Percentiles rank a stretch among this genome's conserved stretches.
phyloP scores from a whole-genome alignment of 2,113 vertebrate species.

The Nanorana parkeri region DNA sequence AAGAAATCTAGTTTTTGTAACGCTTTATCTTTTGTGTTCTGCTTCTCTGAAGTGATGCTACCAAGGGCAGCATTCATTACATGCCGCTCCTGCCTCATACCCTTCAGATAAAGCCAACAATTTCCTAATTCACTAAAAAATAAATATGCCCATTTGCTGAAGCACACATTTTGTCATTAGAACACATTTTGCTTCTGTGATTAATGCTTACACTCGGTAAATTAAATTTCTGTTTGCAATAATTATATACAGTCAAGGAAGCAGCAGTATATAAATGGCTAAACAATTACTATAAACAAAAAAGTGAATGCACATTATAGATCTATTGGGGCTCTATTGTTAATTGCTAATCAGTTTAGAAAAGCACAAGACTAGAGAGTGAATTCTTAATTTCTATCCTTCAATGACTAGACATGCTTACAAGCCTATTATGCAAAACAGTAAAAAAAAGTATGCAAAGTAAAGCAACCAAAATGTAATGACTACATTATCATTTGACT shows the following conservation, averaged over 20 bases:
- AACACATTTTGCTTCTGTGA: constrained; percentile 10
- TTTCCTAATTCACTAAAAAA: constrained; percentile 6
- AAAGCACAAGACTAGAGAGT: no score
- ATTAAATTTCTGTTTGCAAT: constrained; percentile 50
- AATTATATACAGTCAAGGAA: constrained; percentile 67
- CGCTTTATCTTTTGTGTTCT: constrained; percentile 24
- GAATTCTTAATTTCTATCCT: no score
- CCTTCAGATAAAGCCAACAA: constrained; percentile 3
- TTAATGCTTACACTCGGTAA: constrained; percentile 5
- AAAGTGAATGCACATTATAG: no score
- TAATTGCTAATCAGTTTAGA: no score
- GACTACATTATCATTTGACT: no score
- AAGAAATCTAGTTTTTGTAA: constrained; percentile 19
- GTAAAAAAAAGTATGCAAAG: no score
- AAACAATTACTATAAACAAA: no score
- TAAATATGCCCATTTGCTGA: neutral
- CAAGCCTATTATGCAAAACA: no score
- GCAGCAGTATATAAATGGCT: no score
- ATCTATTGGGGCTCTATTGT: no score
- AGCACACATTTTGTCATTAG: constrained; percentile 2
- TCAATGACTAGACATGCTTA: no score
- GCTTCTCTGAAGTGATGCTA: neutral
- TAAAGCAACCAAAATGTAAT: no score
- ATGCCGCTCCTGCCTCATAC: constrained; percentile 20
- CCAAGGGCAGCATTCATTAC: constrained; percentile 11